These are phyloP conservation scores for Onthophagus taurus DNA, from an alignment of 1,140 invertebrate genomes.

Conservation along the genomic window DNA sequence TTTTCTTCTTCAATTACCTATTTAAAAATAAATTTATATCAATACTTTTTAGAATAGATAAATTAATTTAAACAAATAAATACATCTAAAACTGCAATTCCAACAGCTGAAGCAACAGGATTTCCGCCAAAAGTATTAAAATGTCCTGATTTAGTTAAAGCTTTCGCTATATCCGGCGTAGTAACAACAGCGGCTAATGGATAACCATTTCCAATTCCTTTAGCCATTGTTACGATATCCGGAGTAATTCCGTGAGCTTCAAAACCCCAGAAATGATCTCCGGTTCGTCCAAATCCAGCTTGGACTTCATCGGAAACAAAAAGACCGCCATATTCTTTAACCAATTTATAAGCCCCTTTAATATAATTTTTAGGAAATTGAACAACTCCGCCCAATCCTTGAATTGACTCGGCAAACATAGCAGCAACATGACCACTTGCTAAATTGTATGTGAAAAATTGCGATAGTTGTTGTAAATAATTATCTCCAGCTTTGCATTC, in stretches of 20 bases:
- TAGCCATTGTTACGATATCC: constrained; percentile 88
- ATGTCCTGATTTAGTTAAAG: constrained; percentile 65
- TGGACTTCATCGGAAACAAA: constrained; percentile 93
- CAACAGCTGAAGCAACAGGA: constrained; percentile 79
- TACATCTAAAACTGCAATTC: constrained; percentile 82
- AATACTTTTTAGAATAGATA: not conserved
- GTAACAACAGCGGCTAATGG: constrained; percentile 91
- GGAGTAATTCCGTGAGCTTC: constrained; percentile 75
- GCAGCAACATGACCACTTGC: constrained; percentile 68
- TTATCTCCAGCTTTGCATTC: constrained; percentile 64
- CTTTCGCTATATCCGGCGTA: constrained; percentile 70
- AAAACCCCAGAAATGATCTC: constrained; percentile 93
- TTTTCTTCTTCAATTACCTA: constrained; percentile 88
- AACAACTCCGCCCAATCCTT: constrained; percentile 84
- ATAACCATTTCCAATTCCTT: constrained; percentile 89
- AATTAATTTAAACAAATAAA: constrained; percentile 16
- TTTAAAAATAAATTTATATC: not conserved
- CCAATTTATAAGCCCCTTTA: constrained; percentile 68
- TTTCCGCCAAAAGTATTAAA: constrained; percentile 98
- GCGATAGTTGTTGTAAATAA: constrained; percentile 75
- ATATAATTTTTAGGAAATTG: constrained; percentile 88
- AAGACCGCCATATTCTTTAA: constrained; percentile 73
- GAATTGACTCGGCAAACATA: constrained; percentile 91
- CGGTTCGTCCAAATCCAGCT: constrained; percentile 91
- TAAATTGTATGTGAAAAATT: constrained; percentile 55